Evolutionary conservation across 2,113 vertebrate species (phyloP), one percentile per base, ranked within the genome.

Genomic region (Actinemys pallida): DNA sequence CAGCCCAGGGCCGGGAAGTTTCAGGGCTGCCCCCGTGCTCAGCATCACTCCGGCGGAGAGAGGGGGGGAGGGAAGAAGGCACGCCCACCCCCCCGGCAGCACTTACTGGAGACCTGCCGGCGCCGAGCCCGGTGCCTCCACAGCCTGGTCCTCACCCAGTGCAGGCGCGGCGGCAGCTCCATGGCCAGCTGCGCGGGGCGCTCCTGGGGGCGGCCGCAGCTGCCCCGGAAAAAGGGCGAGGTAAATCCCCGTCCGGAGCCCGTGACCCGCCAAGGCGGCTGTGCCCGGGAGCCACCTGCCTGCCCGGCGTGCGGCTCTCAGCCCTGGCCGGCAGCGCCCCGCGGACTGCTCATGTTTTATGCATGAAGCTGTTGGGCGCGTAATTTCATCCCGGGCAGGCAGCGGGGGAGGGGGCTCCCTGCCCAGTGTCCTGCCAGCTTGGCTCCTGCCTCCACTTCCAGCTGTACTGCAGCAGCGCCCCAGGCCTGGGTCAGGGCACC

Each of bases 51-150:
- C 53, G 19, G 2, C 0, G 0, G 17, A 11, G 16, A 6, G 35
- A 6, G 57, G 45, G 13, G 12, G 75, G 80, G 6, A 10, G 11
- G 42, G 12, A 29, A 1, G 10, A 9, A 13, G 53, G 11, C 53
- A n/a, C 9, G 47, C 59, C 24, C 59, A 12, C 27, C 59, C 16
- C 31, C 3, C 13, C 11, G 3, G 6, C 10, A 80, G 80, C 89
- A 99, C 99, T 99, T 98, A 99, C 99, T 98, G 96, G 98, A 99
- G 97, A 99, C 98, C 83, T 97, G 97, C 86, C 98, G 96, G 69
- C 97, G 98, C 93, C 96, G 85, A 87, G 97, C 97, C 83, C 98
- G 87, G 52, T 98, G 97, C 97, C 98, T 98, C 99, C 99, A 98
- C 56, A 98, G 98, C 95, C 98, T 97, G 17, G 95, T 98, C 49